Evolutionary conservation across 1,140 invertebrate genomes (phyloP), one percentile per base, ranked within the genome.

Genomic region (Helicoverpa zea): DNA sequence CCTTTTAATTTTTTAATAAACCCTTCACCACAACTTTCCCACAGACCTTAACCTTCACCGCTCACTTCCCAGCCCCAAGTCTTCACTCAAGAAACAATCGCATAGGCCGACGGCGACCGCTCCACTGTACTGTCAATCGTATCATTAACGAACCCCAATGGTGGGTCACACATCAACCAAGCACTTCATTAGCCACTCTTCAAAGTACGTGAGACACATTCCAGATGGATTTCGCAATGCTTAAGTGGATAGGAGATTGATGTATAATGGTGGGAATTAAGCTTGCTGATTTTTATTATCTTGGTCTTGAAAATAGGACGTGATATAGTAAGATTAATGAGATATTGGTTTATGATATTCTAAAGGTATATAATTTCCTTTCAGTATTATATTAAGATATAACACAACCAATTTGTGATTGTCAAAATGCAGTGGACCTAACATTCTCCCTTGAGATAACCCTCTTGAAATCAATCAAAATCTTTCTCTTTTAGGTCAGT

Each of bases 51-150:
- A 54, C n/a, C 29, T 18, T 73, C 12, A 11, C 29, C 88, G 85
- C 88, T 58, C 0, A 7, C 83, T 83, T 86, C 56, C 59, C 87
- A 81, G 91, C 89, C 88, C 47, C 47, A 54, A 16, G 59, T 70
- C 68, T 80, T 81, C 86, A 88, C 83, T 83, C 74, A 84, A 83
- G 83, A 91, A 90, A 92, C 90, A 91, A 92, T 92, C 83, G 87
- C 29, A 16, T 64, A 54, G 79, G 87, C 85, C 18, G 89, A 89
- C 89, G 85, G 81, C 68, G 76, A 82, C 84, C 82, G 81, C 75
- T 83, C 88, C 83, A 85, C 88, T 88, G 89, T 91, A 79, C 90
- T 91, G 90, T 90, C 90, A 92, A 89, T 90, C 89, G 86, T 58
- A 85, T 86, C 89, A 89, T 90, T 87, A 88, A 90, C 81, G 80